Conservation (phyloP, 2,113 vertebrate species). For the Pelobates fuscus region DNA sequence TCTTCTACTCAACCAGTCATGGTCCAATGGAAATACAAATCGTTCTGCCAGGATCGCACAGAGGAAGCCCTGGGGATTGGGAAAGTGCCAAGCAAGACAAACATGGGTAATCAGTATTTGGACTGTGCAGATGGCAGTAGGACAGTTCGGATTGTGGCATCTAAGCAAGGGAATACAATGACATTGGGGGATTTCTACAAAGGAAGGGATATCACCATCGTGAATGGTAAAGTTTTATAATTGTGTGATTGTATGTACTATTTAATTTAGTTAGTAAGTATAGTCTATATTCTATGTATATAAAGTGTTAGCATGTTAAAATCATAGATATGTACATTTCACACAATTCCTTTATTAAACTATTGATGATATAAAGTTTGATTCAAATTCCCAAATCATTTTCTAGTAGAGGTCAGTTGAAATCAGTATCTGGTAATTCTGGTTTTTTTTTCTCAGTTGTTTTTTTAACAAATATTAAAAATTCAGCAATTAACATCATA, state of each 20-base stretch:
- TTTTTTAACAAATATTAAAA: too few relatives aligned
- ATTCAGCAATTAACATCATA: too few relatives aligned
- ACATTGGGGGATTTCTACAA: conserved; percentile 93
- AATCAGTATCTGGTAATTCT: too few relatives aligned
- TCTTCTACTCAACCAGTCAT: conserved; percentile 83
- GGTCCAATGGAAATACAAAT: conserved; percentile 97
- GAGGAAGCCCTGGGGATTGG: conserved; percentile 82
- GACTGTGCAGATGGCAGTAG: conserved; percentile 91
- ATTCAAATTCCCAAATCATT: too few relatives aligned
- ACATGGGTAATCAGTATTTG: conserved; percentile 80
- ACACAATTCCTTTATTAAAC: too few relatives aligned
- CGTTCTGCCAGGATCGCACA: conserved; percentile 90
- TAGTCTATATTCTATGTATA: too few relatives aligned
- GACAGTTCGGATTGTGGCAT: conserved; percentile 89
- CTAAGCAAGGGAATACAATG: conserved; percentile 82
- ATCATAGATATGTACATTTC: too few relatives aligned
- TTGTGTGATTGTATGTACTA: neutral
- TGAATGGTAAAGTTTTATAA: conserved; percentile 77
- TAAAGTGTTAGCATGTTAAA: too few relatives aligned
- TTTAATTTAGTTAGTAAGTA: too few relatives aligned
- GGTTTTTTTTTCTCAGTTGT: too few relatives aligned
- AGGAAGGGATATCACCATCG: conserved; percentile 88
- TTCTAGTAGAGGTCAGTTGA: too few relatives aligned
- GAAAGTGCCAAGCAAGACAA: conserved; percentile 73
- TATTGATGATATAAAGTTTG: too few relatives aligned